These are phyloP conservation scores for Terrapene triunguis DNA, from an alignment of 2,113 vertebrate species.

Conservation along the genomic window DNA sequence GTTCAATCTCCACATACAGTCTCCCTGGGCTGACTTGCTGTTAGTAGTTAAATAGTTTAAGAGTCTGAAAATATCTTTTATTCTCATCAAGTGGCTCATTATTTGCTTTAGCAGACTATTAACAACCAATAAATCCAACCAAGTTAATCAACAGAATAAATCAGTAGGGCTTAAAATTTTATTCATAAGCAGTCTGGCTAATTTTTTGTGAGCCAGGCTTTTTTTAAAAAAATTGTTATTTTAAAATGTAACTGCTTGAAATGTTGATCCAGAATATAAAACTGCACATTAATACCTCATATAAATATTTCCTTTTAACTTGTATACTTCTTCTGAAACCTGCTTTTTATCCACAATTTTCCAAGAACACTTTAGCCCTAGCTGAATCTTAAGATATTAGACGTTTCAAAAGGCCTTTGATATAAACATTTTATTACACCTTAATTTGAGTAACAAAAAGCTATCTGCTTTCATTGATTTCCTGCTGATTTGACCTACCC, in stretches of 20 bases:
- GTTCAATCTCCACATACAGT: not conserved
- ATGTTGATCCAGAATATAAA: conserved; percentile 9
- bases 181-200: not conserved
- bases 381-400: not conserved
- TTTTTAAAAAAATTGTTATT: conserved; percentile 5
- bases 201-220: conserved; percentile 10
- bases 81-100: conserved; percentile 11
- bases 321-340: not conserved
- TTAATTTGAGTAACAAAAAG: no score
- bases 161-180: conserved; percentile 29
- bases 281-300: not conserved
- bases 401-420: not conserved
- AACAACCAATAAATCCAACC: conserved; percentile 41
- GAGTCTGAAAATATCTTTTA: conserved; percentile 45
- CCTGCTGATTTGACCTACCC: conserved; percentile 15
- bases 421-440: not conserved
- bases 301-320: not conserved
- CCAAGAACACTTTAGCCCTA: not conserved
- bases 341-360: conserved; percentile 13
- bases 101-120: conserved; percentile 38
- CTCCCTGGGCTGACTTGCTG: not conserved
- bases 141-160: conserved; percentile 51
- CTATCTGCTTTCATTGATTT: conserved; percentile 7
- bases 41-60: not conserved
- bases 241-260: conserved; percentile 11